A percentile compares a stretch with the other conserved stretches of the same genome.
Evolutionary conservation across 2,888 invertebrate species (phyloP).

Genomic region (Lordiphosa fenestrarum): DNA sequence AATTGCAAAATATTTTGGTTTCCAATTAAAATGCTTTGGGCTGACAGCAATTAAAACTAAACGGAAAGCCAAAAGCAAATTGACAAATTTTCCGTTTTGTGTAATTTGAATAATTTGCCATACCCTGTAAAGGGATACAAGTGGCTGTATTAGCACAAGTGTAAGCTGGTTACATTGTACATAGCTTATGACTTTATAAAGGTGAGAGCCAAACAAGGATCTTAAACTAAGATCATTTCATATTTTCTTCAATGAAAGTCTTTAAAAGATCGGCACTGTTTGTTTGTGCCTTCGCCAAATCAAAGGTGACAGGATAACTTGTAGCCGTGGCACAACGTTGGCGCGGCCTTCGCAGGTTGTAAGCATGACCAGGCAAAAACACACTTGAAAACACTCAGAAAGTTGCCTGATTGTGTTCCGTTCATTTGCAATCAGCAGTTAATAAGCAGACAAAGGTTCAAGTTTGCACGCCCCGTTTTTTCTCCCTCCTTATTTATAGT

Average conservation of each 20-base stretch:
- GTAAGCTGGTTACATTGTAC: too few species aligned
- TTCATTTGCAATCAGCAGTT: constrained; percentile 44
- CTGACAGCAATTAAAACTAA: constrained; percentile 70
- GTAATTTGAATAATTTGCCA: constrained; percentile 48
- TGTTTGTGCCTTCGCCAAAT: too few species aligned
- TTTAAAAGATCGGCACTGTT: too few species aligned
- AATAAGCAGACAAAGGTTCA: constrained; percentile 58
- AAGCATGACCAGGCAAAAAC: constrained; percentile 68
- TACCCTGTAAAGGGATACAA: constrained; percentile 9
- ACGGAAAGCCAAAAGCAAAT: constrained; percentile 54
- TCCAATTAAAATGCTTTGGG: constrained; percentile 59
- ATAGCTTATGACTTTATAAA: too few species aligned
- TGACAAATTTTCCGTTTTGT: constrained; percentile 31
- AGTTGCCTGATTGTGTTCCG: constrained; percentile 27
- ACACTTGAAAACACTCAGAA: constrained; percentile 24
- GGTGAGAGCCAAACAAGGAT: too few species aligned
- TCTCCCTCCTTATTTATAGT: constrained; percentile 11
- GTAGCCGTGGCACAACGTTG: too few species aligned
- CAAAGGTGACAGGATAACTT: too few species aligned
- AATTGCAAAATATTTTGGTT: constrained; percentile 57
- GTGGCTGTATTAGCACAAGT: too few species aligned
- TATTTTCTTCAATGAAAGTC: too few species aligned
- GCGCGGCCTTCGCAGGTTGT: constrained; percentile 16
- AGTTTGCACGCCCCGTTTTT: constrained; percentile 25
- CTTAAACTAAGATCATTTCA: too few species aligned